Evolutionary conservation across 2,113 vertebrate genomes (phyloP), one percentile per base, ranked within the genome.

Genomic region (Spheniscus mendiculus): DNA sequence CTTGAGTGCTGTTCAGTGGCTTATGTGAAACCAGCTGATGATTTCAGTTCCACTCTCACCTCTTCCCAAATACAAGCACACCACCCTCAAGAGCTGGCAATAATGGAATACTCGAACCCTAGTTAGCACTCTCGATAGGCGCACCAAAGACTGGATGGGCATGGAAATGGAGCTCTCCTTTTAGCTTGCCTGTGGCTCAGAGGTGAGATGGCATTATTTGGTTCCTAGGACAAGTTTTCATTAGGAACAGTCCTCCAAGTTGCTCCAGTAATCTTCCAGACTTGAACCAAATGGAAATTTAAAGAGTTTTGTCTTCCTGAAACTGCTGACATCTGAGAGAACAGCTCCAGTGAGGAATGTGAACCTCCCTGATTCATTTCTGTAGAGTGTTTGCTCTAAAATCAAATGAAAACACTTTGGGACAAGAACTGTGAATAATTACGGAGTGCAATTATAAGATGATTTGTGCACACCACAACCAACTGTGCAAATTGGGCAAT

Each of bases 401-500:
- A 94, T 93, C 81, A 86, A 97, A 97, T 92, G 87, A 96, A 97
- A 96, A 97, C 91, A 94, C 96, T 96, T 86, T 78, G 81, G 67
- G 89, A 91, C 71, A 73, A 96, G 94, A 95, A 93, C 91, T 94
- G 63, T 73, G 96, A 97, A 74, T 96, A 95, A 97, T 96, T 96
- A 96, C 81, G 93, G 42, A 14, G 20, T 90, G 91, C 87, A 96
- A 96, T 97, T 96, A 95, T 83, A 83, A 44, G 84, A 95, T 90
- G 91, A 95, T 97, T 95, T 95, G 95, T 96, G 71, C 94, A 90
- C 82, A 96, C 91, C 87, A 96, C 84, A 96, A 93, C 85, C 67
- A 90, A 94, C 95, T 96, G 91, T 97, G 93, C 84, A 90, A 97
- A 95, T 91, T 94, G 95, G 70, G 91, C 94, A 87, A 96, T 97